These are phyloP conservation scores for Quadroppia sp. DNA, from an alignment of 2,888 invertebrate genomes.

Conservation along the genomic window DNA sequence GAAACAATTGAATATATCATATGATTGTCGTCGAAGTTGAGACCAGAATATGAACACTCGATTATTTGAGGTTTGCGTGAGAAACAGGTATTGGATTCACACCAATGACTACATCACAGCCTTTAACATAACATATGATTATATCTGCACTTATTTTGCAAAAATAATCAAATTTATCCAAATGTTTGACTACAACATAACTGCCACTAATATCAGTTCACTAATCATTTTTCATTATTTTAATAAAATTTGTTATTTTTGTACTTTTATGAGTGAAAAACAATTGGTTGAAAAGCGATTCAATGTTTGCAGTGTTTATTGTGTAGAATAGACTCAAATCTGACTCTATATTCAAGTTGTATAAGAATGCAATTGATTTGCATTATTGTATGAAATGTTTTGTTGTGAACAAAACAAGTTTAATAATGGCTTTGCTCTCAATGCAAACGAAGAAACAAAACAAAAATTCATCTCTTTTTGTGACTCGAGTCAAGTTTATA, in stretches of 20 bases:
- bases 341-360: slow-evolving; percentile 13
- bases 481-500: background rate
- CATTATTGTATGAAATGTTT: background rate
- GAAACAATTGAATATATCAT: slow-evolving; percentile 13
- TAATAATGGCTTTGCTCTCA: background rate
- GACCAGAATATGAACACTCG: background rate
- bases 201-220: background rate
- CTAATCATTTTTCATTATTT: slow-evolving; percentile 1
- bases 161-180: background rate
- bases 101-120: slow-evolving; percentile 2
- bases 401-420: background rate
- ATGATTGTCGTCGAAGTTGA: background rate
- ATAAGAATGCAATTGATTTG: slow-evolving; percentile 9
- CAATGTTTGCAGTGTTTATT: background rate
- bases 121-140: background rate
- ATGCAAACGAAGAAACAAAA: too few species aligned
- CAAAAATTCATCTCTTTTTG: too few species aligned
- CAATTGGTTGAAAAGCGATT: background rate
- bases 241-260: background rate
- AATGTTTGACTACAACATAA: background rate
- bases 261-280: background rate
- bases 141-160: background rate
- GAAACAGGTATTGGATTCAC: background rate
- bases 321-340: background rate
- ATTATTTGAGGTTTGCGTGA: slow-evolving; percentile 9